Conservation (phyloP, 2,888 invertebrate genomes). For the Smittia sp. region DNA sequence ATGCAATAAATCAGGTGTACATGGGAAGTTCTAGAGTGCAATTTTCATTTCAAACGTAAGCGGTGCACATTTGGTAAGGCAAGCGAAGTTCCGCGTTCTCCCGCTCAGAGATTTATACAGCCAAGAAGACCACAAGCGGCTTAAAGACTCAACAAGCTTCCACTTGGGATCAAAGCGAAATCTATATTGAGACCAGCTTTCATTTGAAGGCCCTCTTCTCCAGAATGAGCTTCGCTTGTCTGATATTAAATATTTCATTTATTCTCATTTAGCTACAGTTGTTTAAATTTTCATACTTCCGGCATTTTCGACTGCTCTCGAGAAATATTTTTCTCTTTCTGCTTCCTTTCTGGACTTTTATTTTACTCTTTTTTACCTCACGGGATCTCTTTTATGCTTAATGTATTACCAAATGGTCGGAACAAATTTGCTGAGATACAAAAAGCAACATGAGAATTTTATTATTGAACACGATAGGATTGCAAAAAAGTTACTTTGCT, state of each 20-base stretch:
- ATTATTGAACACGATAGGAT: background rate
- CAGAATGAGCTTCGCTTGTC: background rate
- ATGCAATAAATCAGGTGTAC: background rate
- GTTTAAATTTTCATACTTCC: conserved; percentile 39
- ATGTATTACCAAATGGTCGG: conserved; percentile 1
- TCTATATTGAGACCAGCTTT: background rate
- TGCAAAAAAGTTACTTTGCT: conserved; percentile 1
- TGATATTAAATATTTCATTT: conserved; percentile 28
- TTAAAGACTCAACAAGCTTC: background rate
- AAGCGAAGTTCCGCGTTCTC: too few species aligned
- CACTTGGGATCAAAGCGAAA: background rate
- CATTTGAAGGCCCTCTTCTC: background rate
- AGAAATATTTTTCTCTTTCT: conserved; percentile 18
- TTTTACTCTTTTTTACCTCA: background rate
- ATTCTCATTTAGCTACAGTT: conserved; percentile 28
- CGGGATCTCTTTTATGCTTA: background rate
- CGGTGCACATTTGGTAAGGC: background rate
- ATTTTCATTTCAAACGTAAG: background rate
- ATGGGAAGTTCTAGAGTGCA: background rate
- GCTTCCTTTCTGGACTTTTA: conserved; percentile 36
- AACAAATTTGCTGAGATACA: background rate
- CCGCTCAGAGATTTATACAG: too few species aligned
- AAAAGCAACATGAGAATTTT: background rate
- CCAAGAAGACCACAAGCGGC: too few species aligned
- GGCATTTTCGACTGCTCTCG: conserved; percentile 36